Evolutionary conservation across 2,113 vertebrate species (phyloP).

Genomic region (Phalacrocorax aristotelis): DNA sequence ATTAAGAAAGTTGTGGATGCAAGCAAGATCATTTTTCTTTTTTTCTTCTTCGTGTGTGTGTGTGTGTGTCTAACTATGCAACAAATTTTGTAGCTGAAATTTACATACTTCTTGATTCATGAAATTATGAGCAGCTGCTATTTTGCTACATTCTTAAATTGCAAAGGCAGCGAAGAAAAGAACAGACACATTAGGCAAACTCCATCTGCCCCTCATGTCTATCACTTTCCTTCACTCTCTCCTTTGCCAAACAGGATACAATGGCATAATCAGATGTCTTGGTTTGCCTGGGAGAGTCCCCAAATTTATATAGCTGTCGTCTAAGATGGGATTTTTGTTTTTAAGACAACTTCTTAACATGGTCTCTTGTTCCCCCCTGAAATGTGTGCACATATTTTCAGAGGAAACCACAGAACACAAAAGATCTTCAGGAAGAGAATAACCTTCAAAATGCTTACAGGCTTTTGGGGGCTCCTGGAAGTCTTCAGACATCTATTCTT

Average conservation of each 20-base stretch:
- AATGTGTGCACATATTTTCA: background rate
- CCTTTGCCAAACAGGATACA: constrained; percentile 70
- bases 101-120: constrained; percentile 83
- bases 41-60: background rate
- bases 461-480: constrained; percentile 8
- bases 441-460: background rate
- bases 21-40: constrained; percentile 52
- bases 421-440: background rate
- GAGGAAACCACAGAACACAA: background rate
- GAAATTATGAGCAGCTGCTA: constrained; percentile 82
- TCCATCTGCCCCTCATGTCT: constrained; percentile 80
- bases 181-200: constrained; percentile 79
- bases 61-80: constrained; percentile 58
- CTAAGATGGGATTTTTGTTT: constrained; percentile 16
- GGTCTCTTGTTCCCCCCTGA: background rate
- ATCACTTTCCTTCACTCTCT: constrained; percentile 73
- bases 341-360: constrained; percentile 23
- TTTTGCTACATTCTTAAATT: constrained; percentile 77
- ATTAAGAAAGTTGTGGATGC: constrained; percentile 60
- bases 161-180: constrained; percentile 78
- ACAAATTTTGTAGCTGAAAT: constrained; percentile 75
- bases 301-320: constrained; percentile 26
- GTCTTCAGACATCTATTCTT: background rate
- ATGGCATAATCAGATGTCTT: constrained; percentile 77
- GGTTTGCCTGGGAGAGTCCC: constrained; percentile 66